Conservation (phyloP, 2,888 invertebrate genomes). For the Euzetes globulus region DNA sequence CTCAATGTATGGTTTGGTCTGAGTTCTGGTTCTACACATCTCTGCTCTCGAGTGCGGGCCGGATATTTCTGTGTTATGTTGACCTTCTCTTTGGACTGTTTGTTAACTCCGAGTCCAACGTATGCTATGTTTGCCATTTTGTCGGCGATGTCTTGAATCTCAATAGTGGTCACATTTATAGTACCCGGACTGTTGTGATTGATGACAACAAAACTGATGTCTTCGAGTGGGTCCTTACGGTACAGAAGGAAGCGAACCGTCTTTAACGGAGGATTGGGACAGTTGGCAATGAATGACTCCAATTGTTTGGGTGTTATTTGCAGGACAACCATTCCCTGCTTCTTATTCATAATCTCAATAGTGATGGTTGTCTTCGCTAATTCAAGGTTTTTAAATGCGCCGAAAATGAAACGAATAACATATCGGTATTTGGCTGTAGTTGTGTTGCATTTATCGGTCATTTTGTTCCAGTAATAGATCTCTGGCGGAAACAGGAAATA, state of each 20-base stretch:
- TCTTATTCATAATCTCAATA: background rate
- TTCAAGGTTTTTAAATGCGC: background rate
- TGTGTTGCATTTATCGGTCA: background rate
- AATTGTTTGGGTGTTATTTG: slow-evolving; percentile 1
- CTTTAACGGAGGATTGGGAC: background rate
- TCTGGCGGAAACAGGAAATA: background rate
- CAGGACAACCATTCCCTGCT: background rate
- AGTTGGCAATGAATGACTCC: background rate
- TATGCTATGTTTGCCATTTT: slow-evolving; percentile 5
- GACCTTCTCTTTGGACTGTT: background rate
- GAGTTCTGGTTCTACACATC: background rate
- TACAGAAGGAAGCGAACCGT: background rate
- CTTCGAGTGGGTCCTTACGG: background rate
- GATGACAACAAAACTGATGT: background rate
- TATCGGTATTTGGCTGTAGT: background rate
- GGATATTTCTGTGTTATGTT: background rate
- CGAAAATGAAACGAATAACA: background rate
- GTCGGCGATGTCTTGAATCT: background rate
- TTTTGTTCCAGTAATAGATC: slow-evolving; percentile 19
- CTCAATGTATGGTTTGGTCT: background rate
- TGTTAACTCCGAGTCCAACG: background rate
- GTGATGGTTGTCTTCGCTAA: background rate
- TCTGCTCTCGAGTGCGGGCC: background rate
- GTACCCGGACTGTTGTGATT: background rate
- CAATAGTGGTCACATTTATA: slow-evolving; percentile 4